Evolutionary conservation across 2,797 vertebrate species (phyloP).

Genomic region (Sitta carolinensis): DNA sequence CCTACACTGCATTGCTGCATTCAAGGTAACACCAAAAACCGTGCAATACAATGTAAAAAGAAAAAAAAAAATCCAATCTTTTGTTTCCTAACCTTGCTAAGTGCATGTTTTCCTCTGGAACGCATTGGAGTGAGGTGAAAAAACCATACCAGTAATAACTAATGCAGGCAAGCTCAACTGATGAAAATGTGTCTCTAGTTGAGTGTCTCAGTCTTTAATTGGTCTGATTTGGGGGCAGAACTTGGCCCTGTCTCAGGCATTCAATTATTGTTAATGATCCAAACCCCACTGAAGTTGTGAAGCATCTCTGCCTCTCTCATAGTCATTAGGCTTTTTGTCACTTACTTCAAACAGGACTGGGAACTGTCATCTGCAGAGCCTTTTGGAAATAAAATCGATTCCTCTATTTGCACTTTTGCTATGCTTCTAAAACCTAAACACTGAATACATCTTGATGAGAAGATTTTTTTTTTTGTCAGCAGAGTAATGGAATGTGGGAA

Average conservation of each 20-base stretch:
- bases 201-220: background rate
- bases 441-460: background rate
- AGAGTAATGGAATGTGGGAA: background rate
- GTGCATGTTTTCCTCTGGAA: background rate
- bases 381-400: slow-evolving; percentile 6
- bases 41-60: rapidly evolving
- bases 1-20: slow-evolving; percentile 80
- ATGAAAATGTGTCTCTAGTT: background rate
- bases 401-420: background rate
- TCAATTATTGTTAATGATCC: slow-evolving; percentile 20
- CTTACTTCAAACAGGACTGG: background rate
- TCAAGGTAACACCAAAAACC: slow-evolving; percentile 81
- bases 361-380: background rate
- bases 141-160: background rate
- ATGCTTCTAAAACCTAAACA: background rate
- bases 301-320: background rate
- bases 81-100: background rate
- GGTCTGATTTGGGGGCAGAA: slow-evolving; percentile 22
- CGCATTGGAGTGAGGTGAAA: background rate
- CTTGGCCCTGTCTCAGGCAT: background rate
- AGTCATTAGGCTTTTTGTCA: slow-evolving; percentile 3
- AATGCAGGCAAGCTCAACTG: background rate
- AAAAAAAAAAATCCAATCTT: background rate
- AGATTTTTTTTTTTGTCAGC: background rate
- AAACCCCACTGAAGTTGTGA: background rate